Conservation (phyloP, 2,888 invertebrate species). For the Alcis repandata region DNA sequence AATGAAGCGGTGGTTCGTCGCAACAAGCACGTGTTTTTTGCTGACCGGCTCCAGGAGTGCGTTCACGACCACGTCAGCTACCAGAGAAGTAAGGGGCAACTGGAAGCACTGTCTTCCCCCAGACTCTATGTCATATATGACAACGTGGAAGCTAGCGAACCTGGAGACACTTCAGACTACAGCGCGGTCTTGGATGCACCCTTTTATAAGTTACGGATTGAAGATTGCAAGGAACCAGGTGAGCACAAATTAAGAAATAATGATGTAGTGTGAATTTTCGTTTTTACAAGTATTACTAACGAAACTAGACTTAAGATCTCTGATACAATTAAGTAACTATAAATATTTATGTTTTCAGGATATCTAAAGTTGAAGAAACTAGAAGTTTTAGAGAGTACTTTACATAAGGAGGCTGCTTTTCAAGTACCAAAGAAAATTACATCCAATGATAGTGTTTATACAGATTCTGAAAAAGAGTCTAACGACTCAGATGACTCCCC, state of each 20-base stretch:
- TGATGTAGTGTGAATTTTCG: background rate
- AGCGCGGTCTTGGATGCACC: conserved; percentile 87
- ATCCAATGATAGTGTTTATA: conserved; percentile 75
- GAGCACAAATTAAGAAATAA: conserved; percentile 20
- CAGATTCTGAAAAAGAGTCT: conserved; percentile 81
- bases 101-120: conserved; percentile 87
- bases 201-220: conserved; percentile 88
- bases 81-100: conserved; percentile 62
- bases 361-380: conserved; percentile 86
- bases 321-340: background rate
- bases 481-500: conserved; percentile 71
- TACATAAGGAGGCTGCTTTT: conserved; percentile 65
- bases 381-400: conserved; percentile 79
- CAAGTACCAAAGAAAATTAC: conserved; percentile 50
- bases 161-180: conserved; percentile 87
- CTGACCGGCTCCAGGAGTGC: conserved; percentile 90
- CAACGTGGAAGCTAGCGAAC: conserved; percentile 90
- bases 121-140: conserved; percentile 90
- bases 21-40: conserved; percentile 88
- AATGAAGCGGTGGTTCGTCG: conserved; percentile 85
- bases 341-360: conserved; percentile 75
- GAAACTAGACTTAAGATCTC: background rate
- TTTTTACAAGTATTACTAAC: background rate
- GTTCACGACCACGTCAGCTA: conserved; percentile 88
- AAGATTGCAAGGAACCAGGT: conserved; percentile 83